phyloP scores from a whole-genome alignment of 2,113 vertebrate species.

The Pomatorhinus ruficollis region DNA sequence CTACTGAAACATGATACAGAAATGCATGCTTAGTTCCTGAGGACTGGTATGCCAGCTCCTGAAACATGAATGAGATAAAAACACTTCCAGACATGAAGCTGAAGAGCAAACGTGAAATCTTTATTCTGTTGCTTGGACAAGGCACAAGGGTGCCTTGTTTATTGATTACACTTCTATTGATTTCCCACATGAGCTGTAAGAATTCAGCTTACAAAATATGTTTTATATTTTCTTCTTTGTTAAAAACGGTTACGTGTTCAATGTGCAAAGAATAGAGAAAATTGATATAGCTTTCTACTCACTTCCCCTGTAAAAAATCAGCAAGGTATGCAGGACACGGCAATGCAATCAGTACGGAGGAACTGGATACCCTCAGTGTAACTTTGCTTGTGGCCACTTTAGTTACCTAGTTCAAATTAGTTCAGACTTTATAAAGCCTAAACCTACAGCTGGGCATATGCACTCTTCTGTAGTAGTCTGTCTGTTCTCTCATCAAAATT shows the following conservation, averaged over 20 bases:
- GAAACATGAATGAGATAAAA: background rate
- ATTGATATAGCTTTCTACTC: background rate
- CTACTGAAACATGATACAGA: background rate
- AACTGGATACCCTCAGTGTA: background rate
- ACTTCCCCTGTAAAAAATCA: background rate
- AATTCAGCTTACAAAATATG: background rate
- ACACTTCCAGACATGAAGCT: background rate
- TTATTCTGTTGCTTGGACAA: background rate
- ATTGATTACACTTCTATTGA: background rate
- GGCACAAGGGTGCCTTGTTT: background rate
- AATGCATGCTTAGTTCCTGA: background rate
- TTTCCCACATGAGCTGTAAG: background rate
- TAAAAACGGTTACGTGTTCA: background rate
- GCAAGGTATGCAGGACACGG: background rate
- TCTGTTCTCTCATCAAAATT: background rate
- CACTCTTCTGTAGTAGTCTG: background rate
- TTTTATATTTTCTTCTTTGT: background rate
- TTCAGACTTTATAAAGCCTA: background rate
- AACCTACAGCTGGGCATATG: background rate
- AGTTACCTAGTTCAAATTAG: background rate
- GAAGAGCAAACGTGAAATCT: background rate
- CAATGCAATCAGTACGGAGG: background rate
- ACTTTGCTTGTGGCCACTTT: background rate
- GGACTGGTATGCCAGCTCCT: background rate
- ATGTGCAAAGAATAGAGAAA: background rate